Base-by-base conservation (phyloP, 2,797 vertebrate genomes). In the Poecilia wingei region DNA sequence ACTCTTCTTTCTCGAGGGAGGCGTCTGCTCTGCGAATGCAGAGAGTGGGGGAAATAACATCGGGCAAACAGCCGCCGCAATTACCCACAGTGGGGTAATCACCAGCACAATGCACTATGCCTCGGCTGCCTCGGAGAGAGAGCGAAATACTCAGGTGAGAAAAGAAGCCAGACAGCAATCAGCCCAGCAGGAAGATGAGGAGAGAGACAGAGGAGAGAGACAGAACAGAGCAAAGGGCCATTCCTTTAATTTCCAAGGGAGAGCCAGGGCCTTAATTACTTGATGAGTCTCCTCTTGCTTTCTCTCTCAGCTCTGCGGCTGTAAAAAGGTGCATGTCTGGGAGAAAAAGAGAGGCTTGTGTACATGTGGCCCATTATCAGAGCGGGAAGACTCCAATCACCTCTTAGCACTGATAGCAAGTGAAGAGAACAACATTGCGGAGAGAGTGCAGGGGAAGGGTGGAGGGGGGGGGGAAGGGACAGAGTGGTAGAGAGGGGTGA, bases 221-320 rank as follows among this genome's bases (percentile, higher is more conserved):
- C 78, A 47, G 77, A 57, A 75, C 76, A 92, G 95, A 95, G 95
- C 96, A 96, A 96, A 95, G 97, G 97, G 96, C 97, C 97, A 96
- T 97, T 97, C 97, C 96, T 97, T 96, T 97, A 96, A 97, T 96
- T 95, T 97, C 96, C 96, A 97, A 96, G 96, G 96, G 95, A 96
- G 96, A 96, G 96, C 96, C 96, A 95, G 96, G 97, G 95, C 96
- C 97, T 97, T 99, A 98, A 98, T 98, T 98, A 98, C 96, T 95
- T 95, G 96, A 97, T 96, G 95, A 96, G 97, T 94, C 96, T 96
- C 94, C 94, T 95, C 95, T 95, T 94, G 95, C 94, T 93, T 91
- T 95, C 91, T 78, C 74, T 84, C 78, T 70, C 76, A 79, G 79
- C 81, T 84, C 81, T 81, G 81, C 87, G 87, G 81, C 72, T 89